These are phyloP conservation scores for Rissa tridactyla DNA, from an alignment of 2,113 vertebrate genomes.

Conservation along the genomic window DNA sequence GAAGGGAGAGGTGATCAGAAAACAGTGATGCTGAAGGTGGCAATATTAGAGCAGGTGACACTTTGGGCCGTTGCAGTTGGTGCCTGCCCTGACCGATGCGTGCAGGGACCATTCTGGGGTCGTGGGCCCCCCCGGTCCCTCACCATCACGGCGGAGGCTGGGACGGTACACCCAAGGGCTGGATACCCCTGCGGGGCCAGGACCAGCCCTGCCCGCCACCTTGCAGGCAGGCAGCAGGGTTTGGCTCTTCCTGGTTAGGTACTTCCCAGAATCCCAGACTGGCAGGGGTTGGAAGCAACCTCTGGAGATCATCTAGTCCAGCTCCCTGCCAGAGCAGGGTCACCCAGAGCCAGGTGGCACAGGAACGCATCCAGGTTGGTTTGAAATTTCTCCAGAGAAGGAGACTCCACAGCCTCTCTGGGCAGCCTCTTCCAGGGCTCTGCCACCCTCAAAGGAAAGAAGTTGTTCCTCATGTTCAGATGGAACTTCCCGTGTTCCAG, in stretches of 20 bases:
- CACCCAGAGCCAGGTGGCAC: neutral
- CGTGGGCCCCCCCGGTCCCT: neutral
- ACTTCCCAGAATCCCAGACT: no score
- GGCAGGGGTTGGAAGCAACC: no score
- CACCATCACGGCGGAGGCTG: rapidly evolving
- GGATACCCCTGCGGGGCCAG: no score
- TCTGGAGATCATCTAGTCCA: no score
- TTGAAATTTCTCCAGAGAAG: neutral
- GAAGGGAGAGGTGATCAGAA: no score
- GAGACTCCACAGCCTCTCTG: neutral
- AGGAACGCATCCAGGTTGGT: no score
- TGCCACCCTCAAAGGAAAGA: neutral
- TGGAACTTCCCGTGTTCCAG: neutral
- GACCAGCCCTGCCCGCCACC: no score
- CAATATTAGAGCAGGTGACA: rapidly evolving
- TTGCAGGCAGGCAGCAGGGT: neutral
- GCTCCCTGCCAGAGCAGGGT: neutral
- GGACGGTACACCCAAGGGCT: rapidly evolving
- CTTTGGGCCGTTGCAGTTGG: neutral
- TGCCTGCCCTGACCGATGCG: neutral
- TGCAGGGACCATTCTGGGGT: neutral
- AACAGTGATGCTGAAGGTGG: neutral
- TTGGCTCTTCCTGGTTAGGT: neutral
- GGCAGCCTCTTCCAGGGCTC: neutral
- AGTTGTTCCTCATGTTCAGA: neutral